A percentile compares a stretch with the other conserved stretches of the same genome.
Conservation (phyloP, 2,888 invertebrate genomes). For the Rhingia campestris region DNA sequence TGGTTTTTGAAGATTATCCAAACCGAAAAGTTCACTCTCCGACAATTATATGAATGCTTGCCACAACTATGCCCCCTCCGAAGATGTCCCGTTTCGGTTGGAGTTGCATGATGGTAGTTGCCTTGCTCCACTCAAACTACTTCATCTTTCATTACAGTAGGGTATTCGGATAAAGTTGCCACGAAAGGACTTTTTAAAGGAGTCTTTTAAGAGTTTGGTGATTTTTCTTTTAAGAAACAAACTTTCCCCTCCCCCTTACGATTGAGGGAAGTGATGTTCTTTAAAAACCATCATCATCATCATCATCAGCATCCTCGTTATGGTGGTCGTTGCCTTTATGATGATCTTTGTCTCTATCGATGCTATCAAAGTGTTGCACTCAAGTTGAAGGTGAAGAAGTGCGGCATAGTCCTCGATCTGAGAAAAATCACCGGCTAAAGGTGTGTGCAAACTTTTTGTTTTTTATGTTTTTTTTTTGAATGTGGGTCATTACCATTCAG, state of each 20-base stretch:
- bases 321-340: conserved; percentile 20
- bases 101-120: conserved; percentile 14
- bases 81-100: background rate
- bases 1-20: conserved; percentile 51
- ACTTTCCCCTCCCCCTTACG: conserved; percentile 23
- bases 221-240: conserved; percentile 29
- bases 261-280: conserved; percentile 50
- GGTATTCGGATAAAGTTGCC: conserved; percentile 45
- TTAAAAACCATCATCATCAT: conserved; percentile 43
- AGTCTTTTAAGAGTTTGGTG: conserved; percentile 15
- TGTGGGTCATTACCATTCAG: conserved; percentile 71
- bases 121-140: conserved; percentile 22
- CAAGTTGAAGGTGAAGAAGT: conserved; percentile 49
- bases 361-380: conserved; percentile 55
- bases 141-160: conserved; percentile 61
- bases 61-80: background rate
- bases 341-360: conserved; percentile 35
- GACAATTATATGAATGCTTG: conserved; percentile 55
- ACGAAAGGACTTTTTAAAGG: conserved; percentile 52
- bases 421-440: background rate
- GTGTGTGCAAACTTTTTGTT: background rate
- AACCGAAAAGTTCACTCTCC: conserved; percentile 39
- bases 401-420: no score
- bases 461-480: conserved; percentile 19
- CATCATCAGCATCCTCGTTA: conserved; percentile 10